Percentiles rank a stretch among this genome's conserved stretches.
phyloP scores from a whole-genome alignment of 2,888 invertebrate genomes.

The Scrobipalpa atriplicella region DNA sequence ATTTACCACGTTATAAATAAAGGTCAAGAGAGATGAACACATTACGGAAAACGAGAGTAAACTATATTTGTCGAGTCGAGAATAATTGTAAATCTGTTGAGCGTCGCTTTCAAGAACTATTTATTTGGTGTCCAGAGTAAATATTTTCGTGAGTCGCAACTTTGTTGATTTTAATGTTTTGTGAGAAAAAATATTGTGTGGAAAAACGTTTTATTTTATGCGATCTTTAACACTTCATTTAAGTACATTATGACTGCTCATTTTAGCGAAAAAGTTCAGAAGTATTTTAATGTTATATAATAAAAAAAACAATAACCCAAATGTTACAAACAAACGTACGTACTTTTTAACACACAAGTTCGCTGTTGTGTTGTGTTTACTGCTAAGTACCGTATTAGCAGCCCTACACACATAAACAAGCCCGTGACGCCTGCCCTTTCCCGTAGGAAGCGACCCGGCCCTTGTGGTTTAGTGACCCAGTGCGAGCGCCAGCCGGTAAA shows the following conservation, averaged over 20 bases:
- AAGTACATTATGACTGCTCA: too few species aligned
- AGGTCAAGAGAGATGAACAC: conserved; percentile 41
- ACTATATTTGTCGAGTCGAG: conserved; percentile 13
- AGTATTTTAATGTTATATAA: not conserved
- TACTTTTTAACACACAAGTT: too few species aligned
- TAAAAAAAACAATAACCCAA: too few species aligned
- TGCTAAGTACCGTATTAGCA: conserved; percentile 38
- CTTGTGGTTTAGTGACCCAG: conserved; percentile 72
- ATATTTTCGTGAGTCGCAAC: not conserved
- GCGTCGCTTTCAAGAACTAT: conserved; percentile 12
- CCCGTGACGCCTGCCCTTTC: conserved; percentile 62
- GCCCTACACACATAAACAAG: conserved; percentile 41
- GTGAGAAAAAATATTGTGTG: not conserved
- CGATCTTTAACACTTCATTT: too few species aligned
- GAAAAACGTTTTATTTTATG: not conserved
- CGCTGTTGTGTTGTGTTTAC: too few species aligned
- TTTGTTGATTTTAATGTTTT: not conserved
- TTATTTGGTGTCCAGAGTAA: conserved; percentile 6
- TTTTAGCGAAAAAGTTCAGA: not conserved
- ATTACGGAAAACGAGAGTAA: conserved; percentile 29
- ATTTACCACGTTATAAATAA: conserved; percentile 47
- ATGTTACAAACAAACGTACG: too few species aligned
- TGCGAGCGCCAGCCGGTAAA: conserved; percentile 42
- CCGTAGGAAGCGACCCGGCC: conserved; percentile 62
- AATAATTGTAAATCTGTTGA: conserved; percentile 22